Evolutionary conservation across 2,113 vertebrate genomes (phyloP), one percentile per base, ranked within the genome.

Genomic region (Peucedramus taeniatus): DNA sequence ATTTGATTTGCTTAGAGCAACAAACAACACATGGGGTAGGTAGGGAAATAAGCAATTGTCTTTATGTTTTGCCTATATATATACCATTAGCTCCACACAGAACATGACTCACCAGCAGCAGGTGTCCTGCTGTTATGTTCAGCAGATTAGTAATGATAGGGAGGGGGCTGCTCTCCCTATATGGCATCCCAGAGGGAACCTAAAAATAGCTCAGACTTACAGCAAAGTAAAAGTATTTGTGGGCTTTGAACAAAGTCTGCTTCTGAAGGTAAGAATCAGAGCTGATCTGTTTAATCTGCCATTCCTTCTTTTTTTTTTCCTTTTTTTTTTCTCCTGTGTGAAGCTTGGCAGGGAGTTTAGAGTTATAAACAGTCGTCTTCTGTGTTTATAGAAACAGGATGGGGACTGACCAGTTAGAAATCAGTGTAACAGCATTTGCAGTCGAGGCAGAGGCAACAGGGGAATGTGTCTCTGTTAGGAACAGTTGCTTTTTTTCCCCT

Each of bases 41-140:
- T 63, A 91, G 87, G 64, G 64, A 97, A 95, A 84, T 20, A 92
- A 91, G 70, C 40, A 64, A 80, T 71, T 85, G 47, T 85, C 89
- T 83, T 90, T 76, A 49, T 0, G 5, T 91, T 91, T 83, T 86
- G 47, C 87, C 94, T 94, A 23, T 91, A 95, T 96, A 95, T 91
- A 90, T 69, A 88, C 75, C 93, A 91, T 89, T 53, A 89, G 61
- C 78, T 72, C 31, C 79, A 83, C 57, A 65, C 75, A 94, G 81
- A 94, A 65, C 87, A 88, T 96, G 96, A 98, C 44, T 98, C 96
- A 96, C 94, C 59, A 94, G 89, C 94, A 95, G 94, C 96, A 96
- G 95, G 97, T 96, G 72, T 90, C 83, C 90, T 63, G 59, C 86
- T 76, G 54, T 90, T 95, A 76, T 92, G 91, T 94, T 97, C 51